Base-by-base conservation (phyloP, 2,797 vertebrate genomes). In the Spinus olivaceus region DNA sequence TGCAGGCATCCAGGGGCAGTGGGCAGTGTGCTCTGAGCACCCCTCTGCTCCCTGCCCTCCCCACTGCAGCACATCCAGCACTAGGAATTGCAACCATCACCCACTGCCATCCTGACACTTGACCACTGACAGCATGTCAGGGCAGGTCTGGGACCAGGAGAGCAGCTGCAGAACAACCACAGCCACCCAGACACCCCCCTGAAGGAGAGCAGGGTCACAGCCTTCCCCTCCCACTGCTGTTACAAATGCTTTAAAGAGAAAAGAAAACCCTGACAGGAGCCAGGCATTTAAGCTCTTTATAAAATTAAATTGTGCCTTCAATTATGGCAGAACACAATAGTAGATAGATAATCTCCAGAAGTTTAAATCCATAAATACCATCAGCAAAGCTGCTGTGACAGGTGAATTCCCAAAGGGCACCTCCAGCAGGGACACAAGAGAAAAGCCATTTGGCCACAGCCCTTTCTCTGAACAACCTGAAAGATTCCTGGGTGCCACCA, bases 231-330 rank as follows among this genome's bases (percentile, higher is more conserved):
- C 15, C 60, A n/a, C 28, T 64, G 61, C 69, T 81, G 39, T 28
- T 72, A 69, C 9, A 81, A 85, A 71, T 2, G 8, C 59, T 90
- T 73, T 78, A 33, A 81, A 92, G 42, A 71, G 80, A 95, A 69
- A 70, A 64, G 49, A 51, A 90, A 90, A 77, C 53, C 56, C 81
- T 93, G 87, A 33, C 53, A 91, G 30, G 20, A 78, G 54, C 20
- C 87, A 92, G 59, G 49, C 54, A 78, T 70, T 92, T 96, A 92
- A 89, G 65, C 72, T 95, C 70, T 94, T 93, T 61, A 84, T 39
- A 74, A 88, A 93, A 96, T 83, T 83, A 91, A 94, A 87, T 86
- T 3, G 5, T 81, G 79, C 50, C 41, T 87, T 89, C 79, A 90
- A 66, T 90, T 86, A 81, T 11, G 24, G 17, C 32, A 57, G 69